phyloP scores from a whole-genome alignment of 2,888 invertebrate genomes.

The Lathronympha strigana region DNA sequence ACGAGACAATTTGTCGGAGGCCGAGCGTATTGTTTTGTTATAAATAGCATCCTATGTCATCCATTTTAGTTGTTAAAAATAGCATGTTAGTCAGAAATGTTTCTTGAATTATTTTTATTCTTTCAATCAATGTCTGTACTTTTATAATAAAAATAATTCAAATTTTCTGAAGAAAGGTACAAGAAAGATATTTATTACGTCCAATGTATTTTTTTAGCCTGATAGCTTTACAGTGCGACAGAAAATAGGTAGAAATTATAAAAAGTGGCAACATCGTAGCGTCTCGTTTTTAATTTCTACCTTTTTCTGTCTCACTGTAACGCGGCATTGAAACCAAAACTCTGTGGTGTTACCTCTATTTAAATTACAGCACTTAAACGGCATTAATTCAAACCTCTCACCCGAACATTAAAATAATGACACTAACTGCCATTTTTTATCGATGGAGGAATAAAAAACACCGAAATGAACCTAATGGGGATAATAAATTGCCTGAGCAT shows the following conservation, averaged over 20 bases:
- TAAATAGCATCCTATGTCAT: conserved; percentile 33
- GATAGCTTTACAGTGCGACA: no score
- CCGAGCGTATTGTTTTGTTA: conserved; percentile 41
- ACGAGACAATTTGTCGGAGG: conserved; percentile 43
- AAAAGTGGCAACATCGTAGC: no score
- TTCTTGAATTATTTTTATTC: background rate
- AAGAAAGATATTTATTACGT: no score
- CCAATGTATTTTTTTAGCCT: no score
- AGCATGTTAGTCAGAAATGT: background rate
- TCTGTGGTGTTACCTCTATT: background rate
- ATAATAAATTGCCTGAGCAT: conserved; percentile 32
- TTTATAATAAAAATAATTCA: no score
- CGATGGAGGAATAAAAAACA: conserved; percentile 29
- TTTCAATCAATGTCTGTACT: background rate
- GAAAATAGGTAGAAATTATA: no score
- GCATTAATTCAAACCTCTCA: background rate
- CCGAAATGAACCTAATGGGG: conserved; percentile 34
- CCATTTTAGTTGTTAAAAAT: conserved; percentile 12
- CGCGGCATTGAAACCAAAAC: no score
- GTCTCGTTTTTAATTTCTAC: no score
- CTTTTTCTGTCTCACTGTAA: no score
- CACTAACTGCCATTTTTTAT: conserved; percentile 30
- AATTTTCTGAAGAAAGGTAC: no score
- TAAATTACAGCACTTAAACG: background rate
- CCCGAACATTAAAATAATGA: conserved; percentile 24